Percentiles rank a stretch among this genome's conserved stretches.
phyloP scores from a whole-genome alignment of 2,888 invertebrate genomes.

The Vanessa cardui region DNA sequence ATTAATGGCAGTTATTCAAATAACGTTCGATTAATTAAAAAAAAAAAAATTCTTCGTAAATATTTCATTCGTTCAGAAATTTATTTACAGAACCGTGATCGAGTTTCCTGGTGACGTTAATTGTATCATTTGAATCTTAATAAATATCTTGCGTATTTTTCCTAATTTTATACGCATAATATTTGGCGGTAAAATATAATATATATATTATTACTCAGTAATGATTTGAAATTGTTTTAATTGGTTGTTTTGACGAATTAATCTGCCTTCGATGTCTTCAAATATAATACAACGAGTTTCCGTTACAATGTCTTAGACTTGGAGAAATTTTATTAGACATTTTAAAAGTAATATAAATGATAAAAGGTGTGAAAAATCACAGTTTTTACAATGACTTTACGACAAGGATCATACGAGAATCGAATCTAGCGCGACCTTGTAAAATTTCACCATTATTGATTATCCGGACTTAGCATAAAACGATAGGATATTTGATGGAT shows the following conservation, averaged over 20 bases:
- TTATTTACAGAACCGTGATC: no score
- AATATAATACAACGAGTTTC: not conserved
- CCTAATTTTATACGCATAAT: not conserved
- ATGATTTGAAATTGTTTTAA: not conserved
- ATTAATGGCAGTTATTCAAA: not conserved
- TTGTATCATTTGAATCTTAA: not conserved
- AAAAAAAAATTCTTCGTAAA: not conserved
- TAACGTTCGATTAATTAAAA: not conserved
- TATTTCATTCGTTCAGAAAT: no score
- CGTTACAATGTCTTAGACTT: not conserved
- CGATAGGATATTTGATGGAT: slow-evolving; percentile 16
- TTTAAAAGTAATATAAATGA: slow-evolving; percentile 20
- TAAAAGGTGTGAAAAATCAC: slow-evolving; percentile 29
- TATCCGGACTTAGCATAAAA: slow-evolving; percentile 42
- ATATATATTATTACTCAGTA: no score
- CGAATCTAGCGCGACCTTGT: slow-evolving; percentile 44
- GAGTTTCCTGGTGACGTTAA: no score
- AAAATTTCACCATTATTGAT: slow-evolving; percentile 47
- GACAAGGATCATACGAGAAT: slow-evolving; percentile 17
- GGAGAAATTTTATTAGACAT: slow-evolving; percentile 25
- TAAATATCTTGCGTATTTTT: not conserved
- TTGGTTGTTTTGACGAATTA: not conserved
- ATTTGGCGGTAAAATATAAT: not conserved
- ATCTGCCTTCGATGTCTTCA: no score
- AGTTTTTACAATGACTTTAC: slow-evolving; percentile 24